A percentile compares a stretch with the other conserved stretches of the same genome.
phyloP scores from a whole-genome alignment of 2,113 vertebrate genomes.

The Hylia prasina region DNA sequence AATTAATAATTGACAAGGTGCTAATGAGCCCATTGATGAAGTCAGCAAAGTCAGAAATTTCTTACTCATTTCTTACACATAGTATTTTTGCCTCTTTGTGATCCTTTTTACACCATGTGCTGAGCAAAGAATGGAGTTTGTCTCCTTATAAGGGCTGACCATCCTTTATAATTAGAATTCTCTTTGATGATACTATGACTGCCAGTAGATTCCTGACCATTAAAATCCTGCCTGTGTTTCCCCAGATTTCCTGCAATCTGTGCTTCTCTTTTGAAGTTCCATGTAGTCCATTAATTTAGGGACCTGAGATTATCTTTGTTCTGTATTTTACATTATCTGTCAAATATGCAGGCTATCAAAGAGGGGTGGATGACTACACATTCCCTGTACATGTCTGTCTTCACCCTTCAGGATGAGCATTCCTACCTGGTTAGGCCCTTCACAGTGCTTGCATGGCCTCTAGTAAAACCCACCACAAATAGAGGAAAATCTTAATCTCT shows the following conservation, averaged over 20 bases:
- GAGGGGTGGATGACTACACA: not conserved
- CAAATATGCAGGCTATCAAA: not conserved
- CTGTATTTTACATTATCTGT: not conserved
- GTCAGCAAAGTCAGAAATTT: slow-evolving; percentile 28
- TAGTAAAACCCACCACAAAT: not conserved
- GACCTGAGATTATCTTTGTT: not conserved
- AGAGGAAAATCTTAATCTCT: not conserved
- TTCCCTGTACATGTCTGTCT: not conserved
- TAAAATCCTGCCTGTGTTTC: not conserved
- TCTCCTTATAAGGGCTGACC: not conserved
- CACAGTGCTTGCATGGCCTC: not conserved
- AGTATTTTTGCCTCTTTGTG: not conserved
- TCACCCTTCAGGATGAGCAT: not conserved
- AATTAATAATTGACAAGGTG: slow-evolving; percentile 50
- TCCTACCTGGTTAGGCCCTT: not conserved
- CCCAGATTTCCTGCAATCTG: not conserved
- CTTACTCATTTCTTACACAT: not conserved
- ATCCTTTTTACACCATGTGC: not conserved
- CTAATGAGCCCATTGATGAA: not conserved
- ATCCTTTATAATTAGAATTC: not conserved
- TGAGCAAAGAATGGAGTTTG: not conserved
- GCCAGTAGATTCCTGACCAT: not conserved
- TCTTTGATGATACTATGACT: not conserved
- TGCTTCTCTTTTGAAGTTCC: not conserved
- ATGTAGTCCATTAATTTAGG: not conserved